Evolutionary conservation across 2,888 invertebrate species (phyloP).

Genomic region (Eudasyphora cyanicolor): DNA sequence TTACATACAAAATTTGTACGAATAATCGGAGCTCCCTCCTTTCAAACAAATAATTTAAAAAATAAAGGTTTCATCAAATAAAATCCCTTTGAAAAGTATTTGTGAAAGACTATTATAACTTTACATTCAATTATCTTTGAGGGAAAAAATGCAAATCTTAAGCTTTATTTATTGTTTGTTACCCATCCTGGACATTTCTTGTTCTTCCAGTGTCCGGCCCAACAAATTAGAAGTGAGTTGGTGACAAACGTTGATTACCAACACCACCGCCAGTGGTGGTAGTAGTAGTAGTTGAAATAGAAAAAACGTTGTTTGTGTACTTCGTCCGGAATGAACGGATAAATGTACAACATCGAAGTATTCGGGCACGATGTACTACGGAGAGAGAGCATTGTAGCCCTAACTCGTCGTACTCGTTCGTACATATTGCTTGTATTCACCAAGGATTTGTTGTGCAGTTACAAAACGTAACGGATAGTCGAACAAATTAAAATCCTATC

Average conservation of each 20-base stretch:
- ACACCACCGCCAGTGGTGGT: slow-evolving; percentile 43
- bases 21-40: too few relatives aligned
- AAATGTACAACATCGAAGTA: not conserved
- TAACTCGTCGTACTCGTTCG: not conserved
- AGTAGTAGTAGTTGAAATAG: too few relatives aligned
- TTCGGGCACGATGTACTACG: slow-evolving; percentile 35
- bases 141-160: slow-evolving; percentile 49
- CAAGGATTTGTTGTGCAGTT: slow-evolving; percentile 67
- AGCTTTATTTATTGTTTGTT: slow-evolving; percentile 55
- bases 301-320: slow-evolving; percentile 17
- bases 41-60: too few relatives aligned
- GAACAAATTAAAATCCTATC: slow-evolving; percentile 66
- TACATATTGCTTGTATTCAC: slow-evolving; percentile 53
- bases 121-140: slow-evolving; percentile 33
- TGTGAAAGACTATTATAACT: not conserved
- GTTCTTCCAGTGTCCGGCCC: not conserved
- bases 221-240: slow-evolving; percentile 8
- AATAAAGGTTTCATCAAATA: too few relatives aligned
- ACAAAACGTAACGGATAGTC: slow-evolving; percentile 66
- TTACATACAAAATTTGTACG: too few relatives aligned
- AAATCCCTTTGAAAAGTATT: not conserved
- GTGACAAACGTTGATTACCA: slow-evolving; percentile 66
- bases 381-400: slow-evolving; percentile 4
- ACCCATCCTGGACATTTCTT: slow-evolving; percentile 23
- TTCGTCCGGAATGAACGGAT: slow-evolving; percentile 27